Evolutionary conservation across 2,888 invertebrate genomes (phyloP), one percentile per base, ranked within the genome.

Genomic region (Erebia palarica): DNA sequence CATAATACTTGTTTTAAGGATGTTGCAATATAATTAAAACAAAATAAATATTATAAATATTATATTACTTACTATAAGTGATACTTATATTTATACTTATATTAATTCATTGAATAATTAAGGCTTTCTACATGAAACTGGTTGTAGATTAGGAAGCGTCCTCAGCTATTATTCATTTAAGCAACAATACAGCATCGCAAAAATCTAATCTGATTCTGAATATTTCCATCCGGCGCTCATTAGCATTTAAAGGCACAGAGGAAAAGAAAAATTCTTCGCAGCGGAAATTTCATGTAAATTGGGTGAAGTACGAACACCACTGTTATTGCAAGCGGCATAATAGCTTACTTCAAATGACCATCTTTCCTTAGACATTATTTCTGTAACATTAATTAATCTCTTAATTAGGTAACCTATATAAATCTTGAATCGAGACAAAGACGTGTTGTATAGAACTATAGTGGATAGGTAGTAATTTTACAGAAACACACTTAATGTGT

Each of bases 281-380:
- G 81, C 84, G 85, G 86, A 89, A 89, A 88, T 89, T 89, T 89
- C 86, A 91, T 90, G 89, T 87, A 90, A 91, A 92, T 91, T 89
- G 84, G 81, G 79, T 80, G 81, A 87, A 86, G 84, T 84, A 86
- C 84, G 80, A 67, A 79, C 80, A 65, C 42, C 36, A 51, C 64
- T 73, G 49, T 69, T 68, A 58, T 72, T 70, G 66, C 55, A 47
- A 58, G 14, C 16, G 49, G 61, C 51, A 53, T 55, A 53, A 65
- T 64, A 64, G 53, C 27, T 16, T 58, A 44, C 64, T 70, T 42
- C 44, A 44, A 18, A 72, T 65, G 60, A 27, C 68, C 57, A 57
- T 13, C 16, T 16, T 55, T 65, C 18, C 18, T 64, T 5, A 10
- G 14, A 27, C 47, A 61, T 59, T 59, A 36, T 59, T 36, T 59